Evolutionary conservation across 2,113 vertebrate species (phyloP).

Genomic region (Sceloporus undulatus): DNA sequence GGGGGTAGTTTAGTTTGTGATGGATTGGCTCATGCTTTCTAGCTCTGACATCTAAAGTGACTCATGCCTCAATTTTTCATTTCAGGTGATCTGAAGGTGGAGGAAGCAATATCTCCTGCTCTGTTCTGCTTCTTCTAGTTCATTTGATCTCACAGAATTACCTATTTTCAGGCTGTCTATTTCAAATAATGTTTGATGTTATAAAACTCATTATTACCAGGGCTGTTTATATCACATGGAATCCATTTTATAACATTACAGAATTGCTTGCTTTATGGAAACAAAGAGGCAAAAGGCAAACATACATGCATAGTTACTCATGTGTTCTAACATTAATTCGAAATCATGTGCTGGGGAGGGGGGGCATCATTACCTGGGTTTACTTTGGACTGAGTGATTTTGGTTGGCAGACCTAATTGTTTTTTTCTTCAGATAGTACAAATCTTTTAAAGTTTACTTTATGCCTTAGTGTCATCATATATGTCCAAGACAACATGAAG

Average conservation of each 20-base stretch:
- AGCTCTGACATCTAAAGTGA: background rate
- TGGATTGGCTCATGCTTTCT: background rate
- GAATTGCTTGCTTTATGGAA: conserved; percentile 13
- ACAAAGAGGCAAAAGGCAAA: conserved; percentile 14
- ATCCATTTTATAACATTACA: background rate
- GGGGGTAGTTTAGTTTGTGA: too few relatives aligned
- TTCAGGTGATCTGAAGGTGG: conserved; percentile 8
- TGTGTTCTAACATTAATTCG: conserved; percentile 5
- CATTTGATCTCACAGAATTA: conserved; percentile 42
- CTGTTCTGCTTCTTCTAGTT: conserved; percentile 29
- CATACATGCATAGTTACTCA: background rate
- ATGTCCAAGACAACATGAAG: too few relatives aligned
- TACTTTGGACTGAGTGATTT: background rate
- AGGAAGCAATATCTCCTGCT: conserved; percentile 18
- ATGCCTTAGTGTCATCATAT: background rate
- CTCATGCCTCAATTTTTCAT: conserved; percentile 7
- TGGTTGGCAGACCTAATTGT: background rate
- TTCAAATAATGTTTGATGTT: background rate
- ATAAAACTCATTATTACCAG: conserved; percentile 20
- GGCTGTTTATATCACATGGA: conserved; percentile 10
- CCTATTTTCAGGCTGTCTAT: background rate
- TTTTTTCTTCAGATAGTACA: background rate
- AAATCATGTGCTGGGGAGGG: background rate
- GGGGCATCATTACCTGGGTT: background rate
- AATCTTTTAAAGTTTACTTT: background rate